Evolutionary conservation across 2,113 vertebrate species (phyloP).

Genomic region (Psilopsiagon aymara): DNA sequence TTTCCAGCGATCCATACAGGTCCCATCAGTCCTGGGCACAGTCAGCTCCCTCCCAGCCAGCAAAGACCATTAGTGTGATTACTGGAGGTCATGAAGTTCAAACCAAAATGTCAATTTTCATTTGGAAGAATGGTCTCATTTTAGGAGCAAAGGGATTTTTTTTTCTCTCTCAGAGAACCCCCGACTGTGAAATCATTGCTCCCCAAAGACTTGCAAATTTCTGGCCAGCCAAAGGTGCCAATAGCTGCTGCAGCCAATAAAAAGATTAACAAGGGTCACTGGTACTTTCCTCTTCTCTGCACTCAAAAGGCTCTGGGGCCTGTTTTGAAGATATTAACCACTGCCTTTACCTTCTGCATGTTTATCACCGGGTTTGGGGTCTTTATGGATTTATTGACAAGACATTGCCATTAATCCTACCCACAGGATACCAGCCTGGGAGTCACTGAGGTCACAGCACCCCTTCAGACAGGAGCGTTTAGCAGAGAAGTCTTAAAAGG

Average conservation of each 20-base stretch:
- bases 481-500: neutral
- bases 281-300: constrained; percentile 45
- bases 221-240: constrained; percentile 66
- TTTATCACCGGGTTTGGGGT: constrained; percentile 26
- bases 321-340: constrained; percentile 69
- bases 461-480: neutral
- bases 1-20: constrained; percentile 44
- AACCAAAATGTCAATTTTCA: constrained; percentile 74
- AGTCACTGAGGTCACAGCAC: constrained; percentile 33
- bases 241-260: constrained; percentile 65
- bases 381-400: constrained; percentile 72
- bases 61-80: constrained; percentile 72
- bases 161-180: constrained; percentile 11
- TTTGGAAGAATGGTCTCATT: constrained; percentile 66
- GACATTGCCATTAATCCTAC: constrained; percentile 56
- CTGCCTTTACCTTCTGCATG: constrained; percentile 28
- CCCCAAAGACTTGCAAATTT: constrained; percentile 63
- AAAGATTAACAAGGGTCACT: constrained; percentile 77
- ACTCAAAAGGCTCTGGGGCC: constrained; percentile 56
- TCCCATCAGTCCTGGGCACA: constrained; percentile 50
- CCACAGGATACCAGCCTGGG: constrained; percentile 10
- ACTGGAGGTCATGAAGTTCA: constrained; percentile 72
- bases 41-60: constrained; percentile 33
- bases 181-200: constrained; percentile 65
- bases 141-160: constrained; percentile 45